Percentiles rank a stretch among this genome's conserved stretches.
Conservation (phyloP, 2,113 vertebrate species). For the Prionailurus bengalensis region DNA sequence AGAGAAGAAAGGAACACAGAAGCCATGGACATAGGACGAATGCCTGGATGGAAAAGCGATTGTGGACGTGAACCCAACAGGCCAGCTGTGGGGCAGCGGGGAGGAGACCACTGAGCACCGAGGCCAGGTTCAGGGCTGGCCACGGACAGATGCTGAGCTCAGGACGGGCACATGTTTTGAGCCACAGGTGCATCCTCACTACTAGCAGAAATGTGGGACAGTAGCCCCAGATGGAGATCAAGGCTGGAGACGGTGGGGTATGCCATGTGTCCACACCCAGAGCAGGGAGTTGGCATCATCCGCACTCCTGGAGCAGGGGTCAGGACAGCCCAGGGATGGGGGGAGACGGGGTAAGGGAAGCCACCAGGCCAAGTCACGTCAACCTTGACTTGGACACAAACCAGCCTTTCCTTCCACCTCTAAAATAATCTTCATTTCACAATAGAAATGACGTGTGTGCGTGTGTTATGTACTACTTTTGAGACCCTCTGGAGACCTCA, state of each 20-base stretch:
- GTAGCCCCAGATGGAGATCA: background rate
- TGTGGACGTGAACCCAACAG: background rate
- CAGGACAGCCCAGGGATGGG: too few relatives aligned
- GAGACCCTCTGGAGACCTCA: background rate
- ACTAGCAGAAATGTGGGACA: background rate
- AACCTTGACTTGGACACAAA: fast-evolving
- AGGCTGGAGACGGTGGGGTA: background rate
- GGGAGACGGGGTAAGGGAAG: background rate
- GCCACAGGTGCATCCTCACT: background rate
- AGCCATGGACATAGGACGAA: fast-evolving
- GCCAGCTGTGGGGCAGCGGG: fast-evolving
- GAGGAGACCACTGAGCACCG: fast-evolving
- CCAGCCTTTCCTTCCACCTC: background rate
- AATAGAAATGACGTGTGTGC: background rate
- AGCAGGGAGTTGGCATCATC: background rate
- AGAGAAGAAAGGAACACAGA: background rate
- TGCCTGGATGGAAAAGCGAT: background rate
- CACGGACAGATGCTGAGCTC: fast-evolving
- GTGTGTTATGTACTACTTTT: background rate
- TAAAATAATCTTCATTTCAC: background rate
- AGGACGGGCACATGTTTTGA: fast-evolving
- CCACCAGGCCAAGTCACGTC: too few relatives aligned
- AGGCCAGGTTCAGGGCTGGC: fast-evolving
- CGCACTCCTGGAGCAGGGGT: background rate
- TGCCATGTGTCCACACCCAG: background rate